Conservation (phyloP, 2,888 invertebrate species). For the Orthosia incerta region DNA sequence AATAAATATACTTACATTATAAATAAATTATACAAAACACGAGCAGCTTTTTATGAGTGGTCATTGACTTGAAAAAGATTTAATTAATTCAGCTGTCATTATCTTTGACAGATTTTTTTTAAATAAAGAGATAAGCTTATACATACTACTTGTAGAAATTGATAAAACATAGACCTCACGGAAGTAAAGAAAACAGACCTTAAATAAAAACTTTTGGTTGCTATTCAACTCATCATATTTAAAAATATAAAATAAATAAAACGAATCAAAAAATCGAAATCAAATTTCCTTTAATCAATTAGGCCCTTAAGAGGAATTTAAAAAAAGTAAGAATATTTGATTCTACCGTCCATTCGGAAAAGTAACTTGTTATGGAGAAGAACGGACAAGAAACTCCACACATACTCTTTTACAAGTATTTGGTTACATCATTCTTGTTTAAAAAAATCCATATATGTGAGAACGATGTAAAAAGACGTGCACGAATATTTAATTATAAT, state of each 20-base stretch:
- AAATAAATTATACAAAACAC: conserved; percentile 48
- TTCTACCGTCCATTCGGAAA: too few species aligned
- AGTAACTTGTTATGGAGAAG: too few species aligned
- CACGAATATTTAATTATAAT: conserved; percentile 8
- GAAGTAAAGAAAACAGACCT: conserved; percentile 7
- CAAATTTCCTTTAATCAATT: too few species aligned
- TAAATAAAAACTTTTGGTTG: background rate
- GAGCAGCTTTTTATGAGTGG: conserved; percentile 65
- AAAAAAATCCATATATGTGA: too few species aligned
- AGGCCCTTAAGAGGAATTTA: too few species aligned
- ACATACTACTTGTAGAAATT: conserved; percentile 18
- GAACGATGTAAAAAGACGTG: too few species aligned
- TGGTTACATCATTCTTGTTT: too few species aligned
- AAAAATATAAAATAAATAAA: background rate
- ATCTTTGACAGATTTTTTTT: conserved; percentile 55
- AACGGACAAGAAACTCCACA: too few species aligned
- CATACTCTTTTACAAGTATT: too few species aligned
- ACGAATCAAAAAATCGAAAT: too few species aligned
- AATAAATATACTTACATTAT: conserved; percentile 32
- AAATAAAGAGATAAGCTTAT: background rate
- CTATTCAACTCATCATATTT: background rate
- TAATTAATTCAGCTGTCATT: conserved; percentile 64
- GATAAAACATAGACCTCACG: conserved; percentile 16
- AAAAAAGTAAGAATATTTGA: too few species aligned
- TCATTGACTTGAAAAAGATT: conserved; percentile 68